Conservation (phyloP, 2,113 vertebrate species). For the Urocitellus parryii region DNA sequence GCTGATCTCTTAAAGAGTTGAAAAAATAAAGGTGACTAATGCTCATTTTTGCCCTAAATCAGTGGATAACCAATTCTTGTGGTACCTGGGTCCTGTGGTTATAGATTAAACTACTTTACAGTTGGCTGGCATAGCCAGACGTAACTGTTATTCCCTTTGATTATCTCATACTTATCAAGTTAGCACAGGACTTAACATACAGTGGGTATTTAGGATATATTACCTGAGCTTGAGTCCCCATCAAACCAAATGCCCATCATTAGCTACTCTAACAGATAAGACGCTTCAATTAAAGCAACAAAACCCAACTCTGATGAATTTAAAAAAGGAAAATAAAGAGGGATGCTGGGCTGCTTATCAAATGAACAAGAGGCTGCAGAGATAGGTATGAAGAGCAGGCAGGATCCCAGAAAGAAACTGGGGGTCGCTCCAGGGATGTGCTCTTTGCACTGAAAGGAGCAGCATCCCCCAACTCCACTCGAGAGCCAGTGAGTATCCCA, state of each 20-base stretch:
- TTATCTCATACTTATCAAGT: background rate
- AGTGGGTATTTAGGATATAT: background rate
- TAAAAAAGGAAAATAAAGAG: background rate
- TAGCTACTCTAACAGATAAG: background rate
- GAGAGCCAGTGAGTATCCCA: background rate
- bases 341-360: background rate
- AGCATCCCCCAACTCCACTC: too few species aligned
- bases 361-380: background rate
- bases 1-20: background rate
- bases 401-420: background rate
- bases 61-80: background rate
- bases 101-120: background rate
- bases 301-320: background rate
- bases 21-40: background rate
- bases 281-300: background rate
- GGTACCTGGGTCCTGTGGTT: background rate
- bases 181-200: background rate
- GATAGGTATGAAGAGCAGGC: background rate
- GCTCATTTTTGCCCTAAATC: slow-evolving; percentile 3
- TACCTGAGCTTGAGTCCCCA: background rate
- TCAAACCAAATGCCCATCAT: background rate
- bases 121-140: background rate
- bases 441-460: too few species aligned
- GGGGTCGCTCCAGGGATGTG: background rate
- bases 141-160: background rate